Conservation (phyloP, 2,888 invertebrate species). For the Ectobius pallidus region DNA sequence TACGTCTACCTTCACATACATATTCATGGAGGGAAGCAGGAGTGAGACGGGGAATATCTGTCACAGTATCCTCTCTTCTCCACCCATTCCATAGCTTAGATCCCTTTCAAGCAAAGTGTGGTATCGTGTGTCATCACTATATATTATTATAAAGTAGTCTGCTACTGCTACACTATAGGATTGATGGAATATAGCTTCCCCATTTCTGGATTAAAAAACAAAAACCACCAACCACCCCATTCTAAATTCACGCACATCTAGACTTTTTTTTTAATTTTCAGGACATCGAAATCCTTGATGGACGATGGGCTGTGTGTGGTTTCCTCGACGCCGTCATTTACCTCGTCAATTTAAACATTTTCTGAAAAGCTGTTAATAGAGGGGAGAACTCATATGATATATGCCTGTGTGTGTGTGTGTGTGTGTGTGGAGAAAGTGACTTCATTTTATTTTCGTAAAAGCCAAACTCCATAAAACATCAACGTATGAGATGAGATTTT, state of each 20-base stretch:
- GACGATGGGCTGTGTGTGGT: slow-evolving; percentile 5
- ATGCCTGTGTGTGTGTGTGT: not conserved
- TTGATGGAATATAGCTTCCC: slow-evolving; percentile 18
- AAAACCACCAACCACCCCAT: not conserved
- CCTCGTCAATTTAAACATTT: slow-evolving; percentile 28
- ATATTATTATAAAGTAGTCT: slow-evolving; percentile 15
- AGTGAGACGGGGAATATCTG: not conserved
- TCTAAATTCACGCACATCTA: not conserved
- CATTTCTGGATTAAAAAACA: not conserved
- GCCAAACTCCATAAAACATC: not conserved
- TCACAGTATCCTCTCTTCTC: not conserved
- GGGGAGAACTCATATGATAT: not conserved
- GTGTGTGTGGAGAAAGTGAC: too few species aligned
- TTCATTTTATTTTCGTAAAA: not conserved
- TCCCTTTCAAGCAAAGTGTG: slow-evolving; percentile 3
- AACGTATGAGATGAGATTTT: not conserved
- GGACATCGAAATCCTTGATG: slow-evolving; percentile 27
- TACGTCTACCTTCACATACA: slow-evolving; percentile 19
- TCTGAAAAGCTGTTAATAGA: slow-evolving; percentile 15
- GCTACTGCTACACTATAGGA: not conserved
- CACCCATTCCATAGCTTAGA: not conserved
- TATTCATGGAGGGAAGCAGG: slow-evolving; percentile 17
- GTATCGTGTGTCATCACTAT: slow-evolving; percentile 25
- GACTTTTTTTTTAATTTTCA: slow-evolving; percentile 13
- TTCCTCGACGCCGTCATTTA: slow-evolving; percentile 13